phyloP scores from a whole-genome alignment of 1,140 invertebrate species.

The Cydia pomonella region DNA sequence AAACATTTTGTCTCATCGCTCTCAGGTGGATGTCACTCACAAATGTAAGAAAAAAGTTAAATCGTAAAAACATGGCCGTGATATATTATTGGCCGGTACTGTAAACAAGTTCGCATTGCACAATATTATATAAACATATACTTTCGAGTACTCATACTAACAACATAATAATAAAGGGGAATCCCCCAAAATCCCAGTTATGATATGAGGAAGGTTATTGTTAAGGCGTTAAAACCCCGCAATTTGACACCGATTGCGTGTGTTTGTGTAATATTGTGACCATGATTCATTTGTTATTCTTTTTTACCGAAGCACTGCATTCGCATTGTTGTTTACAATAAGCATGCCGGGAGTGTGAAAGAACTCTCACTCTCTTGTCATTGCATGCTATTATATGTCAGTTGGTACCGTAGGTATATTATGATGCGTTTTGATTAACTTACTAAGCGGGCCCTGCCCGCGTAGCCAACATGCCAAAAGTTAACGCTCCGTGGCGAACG shows the following conservation, averaged over 20 bases:
- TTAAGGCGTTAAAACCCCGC: neutral
- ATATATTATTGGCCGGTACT: too few species aligned
- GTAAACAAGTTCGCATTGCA: slow-evolving; percentile 2
- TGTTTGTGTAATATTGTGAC: neutral
- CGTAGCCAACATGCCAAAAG: too few species aligned
- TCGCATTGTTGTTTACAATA: neutral
- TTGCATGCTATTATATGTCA: slow-evolving; percentile 11
- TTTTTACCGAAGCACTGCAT: neutral
- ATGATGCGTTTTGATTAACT: too few species aligned
- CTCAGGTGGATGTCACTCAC: too few species aligned
- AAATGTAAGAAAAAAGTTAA: too few species aligned
- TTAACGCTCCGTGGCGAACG: too few species aligned
- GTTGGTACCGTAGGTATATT: neutral
- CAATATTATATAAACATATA: slow-evolving; percentile 11
- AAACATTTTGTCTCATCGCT: too few species aligned
- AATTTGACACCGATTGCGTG: neutral
- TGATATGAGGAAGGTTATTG: neutral
- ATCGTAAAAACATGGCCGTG: too few species aligned
- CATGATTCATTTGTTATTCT: neutral
- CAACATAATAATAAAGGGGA: neutral
- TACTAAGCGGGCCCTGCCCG: too few species aligned
- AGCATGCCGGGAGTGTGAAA: neutral
- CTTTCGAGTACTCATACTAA: neutral
- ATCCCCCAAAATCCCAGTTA: neutral
- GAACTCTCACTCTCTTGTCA: neutral